These are phyloP conservation scores for Semicossyphus pulcher DNA, from an alignment of 2,113 vertebrate genomes.

Conservation along the genomic window DNA sequence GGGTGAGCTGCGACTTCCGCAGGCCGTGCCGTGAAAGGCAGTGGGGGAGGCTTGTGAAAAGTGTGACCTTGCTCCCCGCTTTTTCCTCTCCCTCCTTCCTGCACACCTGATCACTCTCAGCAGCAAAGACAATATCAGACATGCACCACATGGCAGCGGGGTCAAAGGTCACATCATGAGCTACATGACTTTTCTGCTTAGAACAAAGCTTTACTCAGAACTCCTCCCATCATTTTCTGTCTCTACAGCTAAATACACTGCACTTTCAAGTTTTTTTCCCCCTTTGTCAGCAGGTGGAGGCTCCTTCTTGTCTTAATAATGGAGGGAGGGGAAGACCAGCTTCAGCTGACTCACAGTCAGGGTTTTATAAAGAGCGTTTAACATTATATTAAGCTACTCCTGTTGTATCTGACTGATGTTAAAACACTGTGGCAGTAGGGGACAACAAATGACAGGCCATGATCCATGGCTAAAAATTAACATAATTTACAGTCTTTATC, in stretches of 20 bases:
- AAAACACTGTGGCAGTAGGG: neutral
- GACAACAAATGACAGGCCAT: neutral
- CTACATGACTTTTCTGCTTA: conserved; percentile 54
- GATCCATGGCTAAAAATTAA: neutral
- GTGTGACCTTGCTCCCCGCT: conserved; percentile 26
- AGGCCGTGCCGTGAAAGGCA: conserved; percentile 22
- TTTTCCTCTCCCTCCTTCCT: neutral
- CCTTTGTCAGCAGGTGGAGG: conserved; percentile 56
- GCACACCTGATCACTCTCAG: conserved; percentile 37
- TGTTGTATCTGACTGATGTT: conserved; percentile 3
- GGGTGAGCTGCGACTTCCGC: neutral
- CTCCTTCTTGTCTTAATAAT: conserved; percentile 24
- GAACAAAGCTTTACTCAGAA: conserved; percentile 19
- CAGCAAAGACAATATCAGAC: conserved; percentile 42
- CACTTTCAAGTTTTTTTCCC: conserved; percentile 12
- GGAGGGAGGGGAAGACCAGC: neutral
- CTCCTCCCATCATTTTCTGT: conserved; percentile 32
- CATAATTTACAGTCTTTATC: conserved; percentile 9
- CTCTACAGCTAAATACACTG: conserved; percentile 38
- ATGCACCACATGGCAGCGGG: conserved; percentile 1
- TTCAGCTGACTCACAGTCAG: no score
- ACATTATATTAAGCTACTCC: conserved; percentile 1
- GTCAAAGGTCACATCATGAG: conserved; percentile 69
- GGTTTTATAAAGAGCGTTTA: conserved; percentile 10
- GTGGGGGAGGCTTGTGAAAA: conserved; percentile 1